Evolutionary conservation across 2,888 invertebrate species (phyloP).

Genomic region (Thera obeliscata): DNA sequence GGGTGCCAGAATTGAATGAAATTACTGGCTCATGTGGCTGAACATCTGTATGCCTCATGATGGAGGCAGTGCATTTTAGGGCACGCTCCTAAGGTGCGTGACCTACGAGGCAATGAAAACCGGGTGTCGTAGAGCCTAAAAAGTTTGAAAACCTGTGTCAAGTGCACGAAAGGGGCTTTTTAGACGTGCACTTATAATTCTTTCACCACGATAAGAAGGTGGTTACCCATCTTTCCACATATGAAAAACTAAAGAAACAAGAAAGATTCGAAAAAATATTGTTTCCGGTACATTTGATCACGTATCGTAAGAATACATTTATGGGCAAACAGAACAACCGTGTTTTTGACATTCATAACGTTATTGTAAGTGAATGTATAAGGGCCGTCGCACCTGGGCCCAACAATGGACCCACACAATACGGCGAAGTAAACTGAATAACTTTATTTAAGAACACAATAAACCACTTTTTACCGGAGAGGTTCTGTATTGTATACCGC

Average conservation of each 20-base stretch:
- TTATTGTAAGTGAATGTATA: slow-evolving; percentile 67
- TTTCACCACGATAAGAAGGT: too few species aligned
- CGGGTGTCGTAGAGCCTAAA: too few species aligned
- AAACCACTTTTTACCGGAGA: slow-evolving; percentile 80
- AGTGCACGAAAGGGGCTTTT: too few species aligned
- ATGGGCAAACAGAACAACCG: slow-evolving; percentile 73
- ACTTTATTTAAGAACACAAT: slow-evolving; percentile 83
- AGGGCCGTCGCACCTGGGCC: slow-evolving; percentile 70
- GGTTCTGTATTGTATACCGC: slow-evolving; percentile 68
- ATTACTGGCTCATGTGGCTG: too few species aligned
- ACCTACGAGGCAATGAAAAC: too few species aligned
- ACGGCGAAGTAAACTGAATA: slow-evolving; percentile 77
- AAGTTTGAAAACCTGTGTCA: too few species aligned
- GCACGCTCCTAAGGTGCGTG: too few species aligned
- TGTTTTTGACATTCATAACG: slow-evolving; percentile 81
- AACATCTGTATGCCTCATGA: too few species aligned
- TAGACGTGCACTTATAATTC: too few species aligned
- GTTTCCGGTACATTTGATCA: slow-evolving; percentile 49
- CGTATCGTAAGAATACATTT: slow-evolving; percentile 62
- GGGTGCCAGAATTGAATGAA: too few species aligned
- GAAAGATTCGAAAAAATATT: slow-evolving; percentile 27
- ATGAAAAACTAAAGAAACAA: neutral
- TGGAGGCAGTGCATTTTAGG: too few species aligned
- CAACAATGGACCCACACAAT: slow-evolving; percentile 73
- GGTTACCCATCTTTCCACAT: too few species aligned